Conservation (phyloP, 2,797 vertebrate genomes). For the Myoxocephalus aenaeus region DNA sequence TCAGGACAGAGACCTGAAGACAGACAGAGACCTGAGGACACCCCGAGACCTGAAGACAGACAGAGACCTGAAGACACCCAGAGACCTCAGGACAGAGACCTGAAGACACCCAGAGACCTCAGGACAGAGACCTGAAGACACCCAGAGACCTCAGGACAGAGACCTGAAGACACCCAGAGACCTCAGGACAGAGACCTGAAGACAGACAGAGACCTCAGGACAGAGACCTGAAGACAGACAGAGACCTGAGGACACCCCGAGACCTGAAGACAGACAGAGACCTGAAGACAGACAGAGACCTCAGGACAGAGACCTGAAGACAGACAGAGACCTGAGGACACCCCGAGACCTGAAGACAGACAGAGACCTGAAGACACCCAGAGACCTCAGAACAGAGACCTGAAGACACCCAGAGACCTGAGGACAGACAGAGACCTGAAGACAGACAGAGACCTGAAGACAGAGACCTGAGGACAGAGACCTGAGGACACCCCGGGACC, state of each 20-base stretch:
- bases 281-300: too few species aligned
- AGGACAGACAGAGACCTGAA: neutral
- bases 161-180: neutral
- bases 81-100: too few species aligned
- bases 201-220: neutral
- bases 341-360: too few species aligned
- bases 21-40: too few species aligned
- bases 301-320: neutral
- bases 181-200: neutral
- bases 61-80: conserved; percentile 1
- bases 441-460: neutral
- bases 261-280: neutral
- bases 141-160: neutral
- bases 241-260: neutral
- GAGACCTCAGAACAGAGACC: neutral
- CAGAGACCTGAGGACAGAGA: too few species aligned
- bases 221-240: neutral
- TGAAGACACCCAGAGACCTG: neutral
- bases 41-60: neutral
- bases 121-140: too few species aligned
- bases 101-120: neutral
- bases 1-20: too few species aligned
- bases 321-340: neutral
- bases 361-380: neutral
- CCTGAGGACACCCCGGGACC: neutral